These are phyloP conservation scores for Orientallactaga bullata DNA, from an alignment of 2,113 vertebrate species.

Conservation along the genomic window DNA sequence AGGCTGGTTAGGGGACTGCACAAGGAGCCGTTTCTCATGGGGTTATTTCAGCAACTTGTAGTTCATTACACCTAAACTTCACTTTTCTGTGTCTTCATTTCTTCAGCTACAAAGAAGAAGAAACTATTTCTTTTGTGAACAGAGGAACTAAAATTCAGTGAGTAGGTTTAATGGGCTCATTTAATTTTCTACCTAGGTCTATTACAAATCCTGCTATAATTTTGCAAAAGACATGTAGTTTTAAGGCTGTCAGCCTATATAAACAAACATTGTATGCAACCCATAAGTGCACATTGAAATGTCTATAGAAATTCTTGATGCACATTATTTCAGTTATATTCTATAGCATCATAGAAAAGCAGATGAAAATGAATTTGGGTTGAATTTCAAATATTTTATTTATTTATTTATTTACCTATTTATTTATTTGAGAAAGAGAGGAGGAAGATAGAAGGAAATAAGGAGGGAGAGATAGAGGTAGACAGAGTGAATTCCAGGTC, in stretches of 20 bases:
- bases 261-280: background rate
- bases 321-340: background rate
- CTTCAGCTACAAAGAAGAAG: conserved; percentile 49
- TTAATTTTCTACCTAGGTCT: conserved; percentile 40
- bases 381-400: background rate
- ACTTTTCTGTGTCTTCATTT: conserved; percentile 65
- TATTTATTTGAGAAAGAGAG: no score
- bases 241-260: background rate
- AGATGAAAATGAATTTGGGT: background rate
- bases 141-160: conserved; percentile 25
- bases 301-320: background rate
- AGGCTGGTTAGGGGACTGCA: background rate
- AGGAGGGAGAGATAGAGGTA: no score
- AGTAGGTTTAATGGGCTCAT: conserved; percentile 49
- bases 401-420: no score
- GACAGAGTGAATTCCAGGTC: no score
- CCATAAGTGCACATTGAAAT: background rate
- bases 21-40: background rate
- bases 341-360: background rate
- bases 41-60: conserved; percentile 28
- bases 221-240: background rate
- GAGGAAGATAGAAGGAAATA: no score
- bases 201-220: background rate
- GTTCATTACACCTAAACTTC: conserved; percentile 48
- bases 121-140: conserved; percentile 47